Conservation (phyloP, 2,113 vertebrate genomes). For the Progne subis region DNA sequence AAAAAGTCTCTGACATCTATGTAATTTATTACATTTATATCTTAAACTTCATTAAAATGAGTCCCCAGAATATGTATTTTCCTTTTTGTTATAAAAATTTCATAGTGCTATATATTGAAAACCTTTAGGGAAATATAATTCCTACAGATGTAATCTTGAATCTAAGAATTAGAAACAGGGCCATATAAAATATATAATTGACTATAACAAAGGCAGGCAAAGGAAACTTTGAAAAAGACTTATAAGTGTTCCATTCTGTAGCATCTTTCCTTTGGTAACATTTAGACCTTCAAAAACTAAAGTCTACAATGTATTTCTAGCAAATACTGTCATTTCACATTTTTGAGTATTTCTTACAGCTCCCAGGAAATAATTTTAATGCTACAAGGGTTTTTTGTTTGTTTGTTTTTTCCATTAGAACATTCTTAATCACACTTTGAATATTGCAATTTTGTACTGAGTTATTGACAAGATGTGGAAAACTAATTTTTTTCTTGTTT, state of each 20-base stretch:
- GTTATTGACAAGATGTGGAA: background rate
- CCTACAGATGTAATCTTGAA: background rate
- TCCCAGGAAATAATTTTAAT: background rate
- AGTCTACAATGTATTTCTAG: background rate
- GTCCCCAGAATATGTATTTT: background rate
- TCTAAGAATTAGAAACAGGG: background rate
- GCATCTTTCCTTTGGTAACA: background rate
- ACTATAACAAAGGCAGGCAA: background rate
- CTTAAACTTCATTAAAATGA: constrained; percentile 16
- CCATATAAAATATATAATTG: constrained; percentile 31
- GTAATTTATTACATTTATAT: constrained; percentile 10
- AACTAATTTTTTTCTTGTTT: background rate
- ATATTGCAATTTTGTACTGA: background rate
- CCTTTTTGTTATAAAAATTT: constrained; percentile 39
- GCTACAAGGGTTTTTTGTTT: background rate
- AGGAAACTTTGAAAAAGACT: background rate
- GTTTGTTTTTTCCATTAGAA: background rate
- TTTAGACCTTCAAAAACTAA: background rate
- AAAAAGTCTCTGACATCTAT: background rate
- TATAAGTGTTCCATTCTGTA: background rate
- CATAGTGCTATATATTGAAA: constrained; percentile 41
- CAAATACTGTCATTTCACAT: background rate
- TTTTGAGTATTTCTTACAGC: background rate
- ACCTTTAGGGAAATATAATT: constrained; percentile 34
- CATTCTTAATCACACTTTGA: background rate